Evolutionary conservation across 2,888 invertebrate genomes (phyloP), one percentile per base, ranked within the genome.

Genomic region (Epicampocera succincta): DNA sequence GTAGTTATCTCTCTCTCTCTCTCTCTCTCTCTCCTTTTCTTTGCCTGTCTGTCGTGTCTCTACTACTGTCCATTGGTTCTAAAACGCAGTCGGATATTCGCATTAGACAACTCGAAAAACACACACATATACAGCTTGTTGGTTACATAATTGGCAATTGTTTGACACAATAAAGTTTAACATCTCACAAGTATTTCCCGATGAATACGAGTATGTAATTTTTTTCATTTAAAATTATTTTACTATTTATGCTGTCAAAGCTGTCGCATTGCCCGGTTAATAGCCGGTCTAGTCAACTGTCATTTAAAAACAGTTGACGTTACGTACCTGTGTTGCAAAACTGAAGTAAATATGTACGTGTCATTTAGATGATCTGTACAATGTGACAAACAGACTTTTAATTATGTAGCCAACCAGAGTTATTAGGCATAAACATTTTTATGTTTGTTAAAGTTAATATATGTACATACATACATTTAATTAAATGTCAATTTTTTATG

Each of bases 121-220:
- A 33, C 33, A 48, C 11, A 38, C 17, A 75, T 19, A 61, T 19
- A 21, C 65, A 60, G 60, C 38, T 58, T 44, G 52, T 72, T 78
- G 60, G 50, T 15, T 50, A 40, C 72, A 72, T 78, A 78, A 78
- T 78, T 78, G 78, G 78, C 78, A 66, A 78, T 78, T 78, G 72
- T 73, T 44, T 78, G 78, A 78, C 60, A 65, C 56, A 78, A 78
- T 44, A 72, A 72, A 66, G 66, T 78, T 78, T 60, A 78, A 66
- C 25, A 66, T 72, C 65, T 78, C 60, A 66, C 44, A 54, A 17
- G 52, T 21, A 42, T 38, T 8, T 56, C 19, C 13, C 1, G 8
- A 19, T n/a, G 19, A 48, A 17, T 42, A 17, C 19, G 6, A n/a
- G n/a, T 3, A 40, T 38, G 12, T 56, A 25, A 8, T 2, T 5